Percentiles rank a stretch among this genome's conserved stretches.
phyloP scores from a whole-genome alignment of 2,113 vertebrate species.

The Uria lomvia region DNA sequence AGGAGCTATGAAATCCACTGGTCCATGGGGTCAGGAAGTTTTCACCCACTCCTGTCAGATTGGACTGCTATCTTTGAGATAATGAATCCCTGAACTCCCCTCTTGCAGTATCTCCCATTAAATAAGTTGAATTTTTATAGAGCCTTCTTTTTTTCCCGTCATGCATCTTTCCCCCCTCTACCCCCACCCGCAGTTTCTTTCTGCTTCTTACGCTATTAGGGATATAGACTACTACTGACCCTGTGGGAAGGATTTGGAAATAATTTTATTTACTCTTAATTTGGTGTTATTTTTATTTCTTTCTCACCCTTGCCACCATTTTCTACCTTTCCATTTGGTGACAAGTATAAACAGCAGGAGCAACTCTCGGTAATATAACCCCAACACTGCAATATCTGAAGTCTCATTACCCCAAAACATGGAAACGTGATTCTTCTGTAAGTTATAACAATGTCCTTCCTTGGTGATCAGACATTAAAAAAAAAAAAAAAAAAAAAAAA shows the following conservation, averaged over 20 bases:
- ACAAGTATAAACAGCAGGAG: neutral
- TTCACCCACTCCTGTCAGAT: conserved; percentile 38
- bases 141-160: neutral
- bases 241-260: neutral
- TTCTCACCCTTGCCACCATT: neutral
- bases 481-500: too few relatives aligned
- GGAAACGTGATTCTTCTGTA: neutral
- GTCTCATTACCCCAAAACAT: neutral
- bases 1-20: conserved; percentile 13
- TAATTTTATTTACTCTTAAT: neutral
- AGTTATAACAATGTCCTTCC: neutral
- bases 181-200: neutral
- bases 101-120: conserved; percentile 39
- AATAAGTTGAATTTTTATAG: conserved; percentile 6
- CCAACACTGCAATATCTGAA: neutral
- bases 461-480: neutral
- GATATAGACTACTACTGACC: neutral
- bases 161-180: neutral
- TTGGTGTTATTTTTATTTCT: neutral
- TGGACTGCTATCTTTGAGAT: conserved; percentile 55
- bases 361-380: neutral
- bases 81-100: conserved; percentile 58
- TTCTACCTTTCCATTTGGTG: neutral
- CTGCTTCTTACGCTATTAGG: neutral
- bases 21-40: conserved; percentile 47